Percentiles rank a stretch among this genome's conserved stretches.
These are phyloP conservation scores for Leptopilina clavipes DNA, from an alignment of 1,140 invertebrate genomes.

Conservation along the genomic window DNA sequence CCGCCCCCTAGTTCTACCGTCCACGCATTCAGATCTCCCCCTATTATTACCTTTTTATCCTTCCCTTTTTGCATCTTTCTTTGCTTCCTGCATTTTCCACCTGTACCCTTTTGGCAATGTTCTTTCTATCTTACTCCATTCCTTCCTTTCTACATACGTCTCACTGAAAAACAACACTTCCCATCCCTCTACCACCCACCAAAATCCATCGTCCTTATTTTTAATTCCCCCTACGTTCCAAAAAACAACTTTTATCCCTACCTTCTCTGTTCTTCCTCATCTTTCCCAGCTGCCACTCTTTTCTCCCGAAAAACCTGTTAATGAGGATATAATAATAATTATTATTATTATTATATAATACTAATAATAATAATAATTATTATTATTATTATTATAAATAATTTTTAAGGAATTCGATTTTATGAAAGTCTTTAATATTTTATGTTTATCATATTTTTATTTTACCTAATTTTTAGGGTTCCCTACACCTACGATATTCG, in stretches of 20 bases:
- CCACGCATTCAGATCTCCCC: not conserved
- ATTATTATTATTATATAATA: too few species aligned
- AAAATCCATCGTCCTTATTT: not conserved
- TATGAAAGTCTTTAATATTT: too few species aligned
- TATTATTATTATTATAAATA: too few species aligned
- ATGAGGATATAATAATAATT: too few species aligned
- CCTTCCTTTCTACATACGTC: not conserved
- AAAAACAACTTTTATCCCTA: not conserved
- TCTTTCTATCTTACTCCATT: not conserved
- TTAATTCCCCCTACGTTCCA: not conserved
- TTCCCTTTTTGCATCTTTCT: not conserved
- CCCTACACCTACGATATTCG: too few species aligned
- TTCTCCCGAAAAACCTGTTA: not conserved
- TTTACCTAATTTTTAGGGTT: too few species aligned
- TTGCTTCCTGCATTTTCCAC: too few species aligned
- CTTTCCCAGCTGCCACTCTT: not conserved
- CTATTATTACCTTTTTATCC: conserved; percentile 34
- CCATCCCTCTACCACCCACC: not conserved
- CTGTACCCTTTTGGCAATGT: not conserved
- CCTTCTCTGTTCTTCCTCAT: conserved; percentile 45
- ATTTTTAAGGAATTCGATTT: too few species aligned
- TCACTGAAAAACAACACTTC: not conserved
- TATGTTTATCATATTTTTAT: too few species aligned
- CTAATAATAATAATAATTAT: too few species aligned
- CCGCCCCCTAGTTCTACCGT: not conserved